Evolutionary conservation across 2,888 invertebrate species (phyloP), one percentile per base, ranked within the genome.

Genomic region (Drosophila bunnanda): DNA sequence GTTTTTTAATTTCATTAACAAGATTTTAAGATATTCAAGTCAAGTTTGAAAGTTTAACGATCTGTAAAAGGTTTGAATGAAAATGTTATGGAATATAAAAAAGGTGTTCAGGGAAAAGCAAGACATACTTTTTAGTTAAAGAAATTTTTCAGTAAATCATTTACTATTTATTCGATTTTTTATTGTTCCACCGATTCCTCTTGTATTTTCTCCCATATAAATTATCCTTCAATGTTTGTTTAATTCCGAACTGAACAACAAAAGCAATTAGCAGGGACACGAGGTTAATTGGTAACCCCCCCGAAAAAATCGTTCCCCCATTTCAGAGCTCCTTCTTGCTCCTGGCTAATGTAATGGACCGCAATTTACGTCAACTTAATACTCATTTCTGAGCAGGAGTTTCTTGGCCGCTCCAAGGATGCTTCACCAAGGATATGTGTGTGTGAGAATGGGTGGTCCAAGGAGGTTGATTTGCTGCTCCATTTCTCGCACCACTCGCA

Each of bases 291-390:
- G 81, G 79, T 53, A 50, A 75, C 46, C 70, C 71, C 59, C 65
- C 43, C 25, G 25, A 8, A 57, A 53, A 53, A 36, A 17, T 20
- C 17, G 17, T 56, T 15, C 12, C 50, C 61, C 56, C 15, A 34
- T 10, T 30, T 30, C 48, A 17, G 34, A 48, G 46, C n/a, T 46
- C 61, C 50, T 61, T 61, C n/a, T 39, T 38, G 22, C 28, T n/a
- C 36, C 68, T 34, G 90, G 89, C 88, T 90, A 90, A 90, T 90
- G 89, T 90, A 90, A 90, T 90, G 90, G 90, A 85, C 72, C 80
- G 83, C 90, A 89, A 90, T 90, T 90, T 90, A 90, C 90, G 90
- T 90, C 91, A 90, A 90, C 90, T 90, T 90, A 90, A 89, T 81
- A 85, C 80, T 74, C 78, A 74, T 80, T 84, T 81, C 65, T 55